Percentiles rank a stretch among this genome's conserved stretches.
Evolutionary conservation across 37 sponge, comb jelly and placozoan genomes (phyloP).

Genomic region (Petrosia ficiformis): DNA sequence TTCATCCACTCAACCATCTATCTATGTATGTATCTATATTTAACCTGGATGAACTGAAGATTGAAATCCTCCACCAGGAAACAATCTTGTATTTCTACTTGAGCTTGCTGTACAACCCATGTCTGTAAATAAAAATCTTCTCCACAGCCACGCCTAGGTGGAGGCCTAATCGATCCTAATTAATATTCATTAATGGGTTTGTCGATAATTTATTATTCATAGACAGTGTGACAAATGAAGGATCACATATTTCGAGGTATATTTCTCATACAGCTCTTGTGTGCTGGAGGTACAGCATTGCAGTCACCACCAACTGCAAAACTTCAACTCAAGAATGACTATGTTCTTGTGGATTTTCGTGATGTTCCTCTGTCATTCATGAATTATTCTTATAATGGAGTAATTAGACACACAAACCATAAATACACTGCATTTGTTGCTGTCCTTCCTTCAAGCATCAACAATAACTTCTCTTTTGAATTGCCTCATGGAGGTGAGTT

Average conservation of each 20-base stretch:
- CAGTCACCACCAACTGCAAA: neutral
- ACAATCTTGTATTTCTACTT: no score
- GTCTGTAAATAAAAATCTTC: no score
- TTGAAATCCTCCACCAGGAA: no score
- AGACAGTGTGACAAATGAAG: no score
- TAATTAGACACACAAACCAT: slow-evolving; percentile 17
- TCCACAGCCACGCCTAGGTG: neutral
- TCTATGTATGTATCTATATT: no score
- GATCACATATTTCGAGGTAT: no score
- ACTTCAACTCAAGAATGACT: slow-evolving; percentile 9
- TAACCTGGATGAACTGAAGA: no score
- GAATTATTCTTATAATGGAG: slow-evolving; percentile 2
- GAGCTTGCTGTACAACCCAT: no score
- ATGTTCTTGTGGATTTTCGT: neutral
- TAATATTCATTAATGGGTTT: neutral
- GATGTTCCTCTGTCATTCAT: neutral
- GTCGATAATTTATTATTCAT: no score
- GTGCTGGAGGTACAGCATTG: neutral
- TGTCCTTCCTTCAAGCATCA: slow-evolving; percentile 10
- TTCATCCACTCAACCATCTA: no score
- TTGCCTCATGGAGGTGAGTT: slow-evolving; percentile 41
- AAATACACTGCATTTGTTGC: slow-evolving; percentile 41
- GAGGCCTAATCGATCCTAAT: neutral
- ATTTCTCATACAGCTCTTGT: neutral
- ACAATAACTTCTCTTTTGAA: slow-evolving; percentile 19